Base-by-base conservation (phyloP, 2,113 vertebrate species). In the Xyliphius kryptos region DNA sequence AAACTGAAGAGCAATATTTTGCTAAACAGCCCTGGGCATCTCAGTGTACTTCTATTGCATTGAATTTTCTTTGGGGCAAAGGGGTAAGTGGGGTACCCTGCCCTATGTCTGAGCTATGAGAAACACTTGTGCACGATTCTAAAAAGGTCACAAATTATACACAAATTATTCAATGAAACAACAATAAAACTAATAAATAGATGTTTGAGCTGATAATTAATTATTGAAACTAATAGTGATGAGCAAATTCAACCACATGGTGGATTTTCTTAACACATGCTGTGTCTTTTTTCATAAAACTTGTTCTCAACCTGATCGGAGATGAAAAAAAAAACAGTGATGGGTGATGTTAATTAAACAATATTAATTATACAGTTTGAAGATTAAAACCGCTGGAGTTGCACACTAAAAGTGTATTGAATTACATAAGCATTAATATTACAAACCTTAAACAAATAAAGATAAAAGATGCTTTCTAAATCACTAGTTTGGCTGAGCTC, bases 11-110 rank as follows among this genome's bases (percentile, higher is more conserved):
- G 84, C 74, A 88, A 87, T 84, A 84, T 83, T 86, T 87, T 84
- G 83, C 80, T 79, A 82, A 76, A 72, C 73, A 78, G 76, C 73
- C 77, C 78, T 72, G 70, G 76, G 77, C 75, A 77, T 73, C 73
- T 67, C 75, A 80, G 78, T 46, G 61, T 46, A 65, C 66, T 59
- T 65, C 57, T 66, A 74, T 73, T 69, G 67, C 66, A 71, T 73
- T 51, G 46, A 70, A 43, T 75, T 76, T 76, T 75, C 86, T 84
- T 86, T 89, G 84, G 89, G 84, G 87, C 85, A 88, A 81, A 74
- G 81, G 80, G 86, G 85, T 86, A 76, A 83, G 84, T 83, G 87
- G 85, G 83, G 78, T 85, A 85, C 84, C 80, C 83, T 86, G 83
- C 86, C 84, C 55, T 56, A 54, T 69, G 26, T 56, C 52, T 65